phyloP scores from a whole-genome alignment of 2,888 invertebrate genomes.

The Aspidiotus destructor region DNA sequence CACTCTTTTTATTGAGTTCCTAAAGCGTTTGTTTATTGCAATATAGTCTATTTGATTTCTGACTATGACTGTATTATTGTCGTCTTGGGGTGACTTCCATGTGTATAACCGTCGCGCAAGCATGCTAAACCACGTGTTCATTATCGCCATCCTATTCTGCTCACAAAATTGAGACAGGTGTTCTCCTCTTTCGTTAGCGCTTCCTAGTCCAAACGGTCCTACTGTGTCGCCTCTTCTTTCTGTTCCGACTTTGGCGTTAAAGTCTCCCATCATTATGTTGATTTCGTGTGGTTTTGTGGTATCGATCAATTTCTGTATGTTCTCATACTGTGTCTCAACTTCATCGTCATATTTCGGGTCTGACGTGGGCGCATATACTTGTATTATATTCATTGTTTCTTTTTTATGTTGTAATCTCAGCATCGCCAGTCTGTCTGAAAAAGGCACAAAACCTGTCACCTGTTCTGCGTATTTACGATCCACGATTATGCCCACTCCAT shows the following conservation, averaged over 20 bases:
- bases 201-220: constrained; percentile 21
- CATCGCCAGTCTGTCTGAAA: constrained; percentile 3
- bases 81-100: constrained; percentile 37
- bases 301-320: constrained; percentile 10
- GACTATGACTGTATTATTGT: constrained; percentile 35
- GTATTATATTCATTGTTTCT: constrained; percentile 18
- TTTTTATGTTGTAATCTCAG: not conserved
- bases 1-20: not conserved
- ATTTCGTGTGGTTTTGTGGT: constrained; percentile 17
- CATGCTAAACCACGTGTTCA: constrained; percentile 25
- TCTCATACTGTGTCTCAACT: constrained; percentile 25
- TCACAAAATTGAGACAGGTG: constrained; percentile 15
- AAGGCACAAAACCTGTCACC: constrained; percentile 4
- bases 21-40: constrained; percentile 35
- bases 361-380: constrained; percentile 22
- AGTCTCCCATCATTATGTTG: constrained; percentile 22
- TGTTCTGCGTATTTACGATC: not conserved
- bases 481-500: not conserved
- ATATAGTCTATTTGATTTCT: constrained; percentile 38
- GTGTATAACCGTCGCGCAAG: constrained; percentile 23
- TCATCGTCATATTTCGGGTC: constrained; percentile 14
- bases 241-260: constrained; percentile 24
- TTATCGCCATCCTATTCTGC: constrained; percentile 11
- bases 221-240: constrained; percentile 17
- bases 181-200: constrained; percentile 22